Conservation (phyloP, 92 coral and sea anemone genomes). For the Nematostella vectensis region DNA sequence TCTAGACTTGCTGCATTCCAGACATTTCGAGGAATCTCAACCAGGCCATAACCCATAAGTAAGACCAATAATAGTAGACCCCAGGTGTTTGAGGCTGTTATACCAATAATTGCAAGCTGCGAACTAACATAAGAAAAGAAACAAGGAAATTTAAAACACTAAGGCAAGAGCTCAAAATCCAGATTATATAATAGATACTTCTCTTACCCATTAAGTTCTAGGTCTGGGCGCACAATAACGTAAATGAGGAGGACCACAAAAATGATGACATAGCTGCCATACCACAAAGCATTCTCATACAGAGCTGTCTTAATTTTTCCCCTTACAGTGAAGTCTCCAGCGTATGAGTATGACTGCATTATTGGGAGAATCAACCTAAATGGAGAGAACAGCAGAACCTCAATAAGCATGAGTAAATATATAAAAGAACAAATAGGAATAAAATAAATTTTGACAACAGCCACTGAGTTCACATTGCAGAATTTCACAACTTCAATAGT, state of each 20-base stretch:
- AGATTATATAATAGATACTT: not conserved
- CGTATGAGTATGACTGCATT: conserved; percentile 99
- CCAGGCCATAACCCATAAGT: conserved; percentile 96
- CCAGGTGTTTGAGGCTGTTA: conserved; percentile 99
- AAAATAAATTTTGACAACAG: not conserved
- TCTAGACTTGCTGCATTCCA: conserved; percentile 92
- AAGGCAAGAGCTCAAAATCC: not conserved
- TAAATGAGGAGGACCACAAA: conserved; percentile 80
- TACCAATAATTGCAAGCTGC: conserved; percentile 72
- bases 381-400: no score
- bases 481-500: no score
- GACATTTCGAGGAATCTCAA: conserved; percentile 85
- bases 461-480: no score
- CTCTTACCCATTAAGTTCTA: conserved; percentile 79
- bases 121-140: conserved; percentile 29
- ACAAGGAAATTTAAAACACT: not conserved
- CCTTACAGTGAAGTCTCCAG: conserved; percentile 95
- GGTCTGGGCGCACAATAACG: conserved; percentile 77
- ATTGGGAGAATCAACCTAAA: conserved; percentile 94
- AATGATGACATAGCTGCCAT: conserved; percentile 90
- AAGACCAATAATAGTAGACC: conserved; percentile 82
- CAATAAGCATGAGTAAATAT: no score
- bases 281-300: conserved; percentile 95
- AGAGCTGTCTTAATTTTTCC: conserved; percentile 96
- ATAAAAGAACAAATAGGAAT: not conserved